These are phyloP conservation scores for Phymastichus coffea DNA, from an alignment of 1,140 invertebrate species.

Conservation along the genomic window DNA sequence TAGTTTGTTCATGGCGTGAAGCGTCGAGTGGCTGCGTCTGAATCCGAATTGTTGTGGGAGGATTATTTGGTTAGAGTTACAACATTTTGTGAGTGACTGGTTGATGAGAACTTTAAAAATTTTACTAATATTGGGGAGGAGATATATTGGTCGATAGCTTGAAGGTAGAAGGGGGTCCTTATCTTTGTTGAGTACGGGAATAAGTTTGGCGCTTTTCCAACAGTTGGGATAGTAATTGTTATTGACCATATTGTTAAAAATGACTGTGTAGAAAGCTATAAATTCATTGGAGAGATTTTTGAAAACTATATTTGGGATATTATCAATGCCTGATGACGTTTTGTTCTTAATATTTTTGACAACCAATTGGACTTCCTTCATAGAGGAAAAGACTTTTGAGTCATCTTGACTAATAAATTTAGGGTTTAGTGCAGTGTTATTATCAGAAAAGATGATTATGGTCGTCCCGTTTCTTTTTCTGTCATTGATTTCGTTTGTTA, in stretches of 20 bases:
- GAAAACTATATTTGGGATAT: neutral
- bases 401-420: no score
- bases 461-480: no score
- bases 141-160: constrained; percentile 38
- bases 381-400: no score
- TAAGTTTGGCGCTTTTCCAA: neutral
- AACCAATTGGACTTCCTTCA: neutral
- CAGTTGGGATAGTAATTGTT: neutral
- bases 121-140: constrained; percentile 42
- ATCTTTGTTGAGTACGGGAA: neutral
- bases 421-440: no score
- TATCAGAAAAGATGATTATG: no score
- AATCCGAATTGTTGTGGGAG: constrained; percentile 30
- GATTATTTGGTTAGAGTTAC: constrained; percentile 30
- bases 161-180: neutral
- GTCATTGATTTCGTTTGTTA: no score
- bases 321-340: neutral
- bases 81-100: neutral
- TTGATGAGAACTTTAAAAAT: constrained; percentile 26
- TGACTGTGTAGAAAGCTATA: neutral
- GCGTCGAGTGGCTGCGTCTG: constrained; percentile 25
- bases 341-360: neutral
- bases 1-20: constrained; percentile 22
- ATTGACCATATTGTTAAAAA: neutral
- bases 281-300: neutral